These are phyloP conservation scores for Lasaia peninsularis DNA, from an alignment of 1,140 invertebrate genomes.

Conservation along the genomic window DNA sequence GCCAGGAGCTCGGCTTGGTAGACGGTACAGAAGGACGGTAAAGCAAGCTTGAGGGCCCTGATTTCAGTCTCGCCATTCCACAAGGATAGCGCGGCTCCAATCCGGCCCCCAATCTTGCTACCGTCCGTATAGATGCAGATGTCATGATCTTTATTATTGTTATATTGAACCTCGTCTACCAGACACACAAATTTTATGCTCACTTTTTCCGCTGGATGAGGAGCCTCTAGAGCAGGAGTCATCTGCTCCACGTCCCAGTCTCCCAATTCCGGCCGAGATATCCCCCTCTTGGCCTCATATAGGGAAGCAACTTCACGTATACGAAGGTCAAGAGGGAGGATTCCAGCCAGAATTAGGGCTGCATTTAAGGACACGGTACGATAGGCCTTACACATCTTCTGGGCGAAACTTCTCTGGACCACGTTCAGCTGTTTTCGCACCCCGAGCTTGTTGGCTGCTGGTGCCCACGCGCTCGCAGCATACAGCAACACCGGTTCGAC, in stretches of 20 bases:
- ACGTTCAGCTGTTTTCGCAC: not conserved
- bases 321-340: not conserved
- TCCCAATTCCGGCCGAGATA: not conserved
- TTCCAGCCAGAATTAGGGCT: not conserved
- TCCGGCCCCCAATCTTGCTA: constrained; percentile 19
- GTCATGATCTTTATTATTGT: too few relatives aligned
- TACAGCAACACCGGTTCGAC: not conserved
- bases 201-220: not conserved
- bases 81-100: constrained; percentile 18
- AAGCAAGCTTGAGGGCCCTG: too few relatives aligned
- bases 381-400: not conserved
- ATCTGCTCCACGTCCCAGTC: not conserved
- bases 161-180: not conserved
- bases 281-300: not conserved
- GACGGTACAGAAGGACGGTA: too few relatives aligned
- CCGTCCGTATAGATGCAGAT: constrained; percentile 16
- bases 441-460: not conserved
- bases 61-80: constrained; percentile 14
- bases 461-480: not conserved
- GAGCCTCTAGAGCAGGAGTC: not conserved
- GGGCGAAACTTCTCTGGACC: not conserved
- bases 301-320: not conserved
- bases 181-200: not conserved
- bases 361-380: not conserved
- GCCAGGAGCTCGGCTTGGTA: constrained; percentile 16